Percentiles rank a stretch among this genome's conserved stretches.
These are phyloP conservation scores for Drosophila oshimai DNA, from an alignment of 1,140 invertebrate species.

Conservation along the genomic window DNA sequence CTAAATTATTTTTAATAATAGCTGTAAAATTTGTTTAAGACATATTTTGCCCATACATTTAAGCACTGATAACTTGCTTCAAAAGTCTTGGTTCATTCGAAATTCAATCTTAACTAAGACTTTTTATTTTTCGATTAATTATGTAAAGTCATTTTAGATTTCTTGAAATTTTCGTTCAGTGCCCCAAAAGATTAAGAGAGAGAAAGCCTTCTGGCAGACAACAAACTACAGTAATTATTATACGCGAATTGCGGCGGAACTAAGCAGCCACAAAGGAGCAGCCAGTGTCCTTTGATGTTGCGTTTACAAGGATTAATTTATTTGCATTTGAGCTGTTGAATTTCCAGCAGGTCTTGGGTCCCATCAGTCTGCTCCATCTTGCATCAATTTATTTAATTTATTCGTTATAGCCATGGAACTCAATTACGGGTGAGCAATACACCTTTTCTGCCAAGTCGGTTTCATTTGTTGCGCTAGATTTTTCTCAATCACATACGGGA, in stretches of 20 bases:
- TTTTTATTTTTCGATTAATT: neutral
- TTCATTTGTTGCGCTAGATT: slow-evolving; percentile 81
- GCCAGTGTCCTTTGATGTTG: slow-evolving; percentile 52
- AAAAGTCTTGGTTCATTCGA: no score
- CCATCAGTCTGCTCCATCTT: slow-evolving; percentile 48
- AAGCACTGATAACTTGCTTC: no score
- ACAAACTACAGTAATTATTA: slow-evolving; percentile 72
- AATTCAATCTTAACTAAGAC: neutral
- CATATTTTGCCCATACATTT: no score
- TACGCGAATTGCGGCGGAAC: slow-evolving; percentile 34
- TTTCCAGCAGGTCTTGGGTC: slow-evolving; percentile 27
- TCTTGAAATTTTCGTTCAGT: neutral
- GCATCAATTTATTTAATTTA: slow-evolving; percentile 47
- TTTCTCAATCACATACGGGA: slow-evolving; percentile 72
- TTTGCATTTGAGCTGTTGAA: slow-evolving; percentile 39
- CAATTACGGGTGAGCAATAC: slow-evolving; percentile 40
- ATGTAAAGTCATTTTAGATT: no score
- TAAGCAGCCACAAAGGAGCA: slow-evolving; percentile 37
- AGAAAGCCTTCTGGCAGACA: slow-evolving; percentile 33
- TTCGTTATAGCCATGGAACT: slow-evolving; percentile 53
- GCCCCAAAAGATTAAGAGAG: neutral
- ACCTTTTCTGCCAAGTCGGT: slow-evolving; percentile 54
- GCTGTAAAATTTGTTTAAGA: no score
- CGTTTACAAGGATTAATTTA: slow-evolving; percentile 61
- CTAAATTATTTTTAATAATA: no score